These are phyloP conservation scores for Liopterus haemorrhoidalis DNA, from an alignment of 2,888 invertebrate genomes.

Conservation along the genomic window DNA sequence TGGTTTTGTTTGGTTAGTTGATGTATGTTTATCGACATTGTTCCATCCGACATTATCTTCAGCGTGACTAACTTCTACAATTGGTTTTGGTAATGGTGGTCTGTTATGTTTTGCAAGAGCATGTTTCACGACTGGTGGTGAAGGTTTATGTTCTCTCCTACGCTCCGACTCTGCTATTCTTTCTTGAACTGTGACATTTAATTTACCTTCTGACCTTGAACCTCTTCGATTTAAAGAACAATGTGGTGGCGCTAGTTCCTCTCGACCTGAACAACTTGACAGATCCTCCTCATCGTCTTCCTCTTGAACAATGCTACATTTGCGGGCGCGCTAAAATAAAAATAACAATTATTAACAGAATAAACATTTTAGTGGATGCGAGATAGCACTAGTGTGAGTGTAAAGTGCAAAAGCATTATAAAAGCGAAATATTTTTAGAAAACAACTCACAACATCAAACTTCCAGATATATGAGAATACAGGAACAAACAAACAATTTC, in stretches of 20 bases:
- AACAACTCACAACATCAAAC: too few relatives aligned
- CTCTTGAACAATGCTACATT: constrained; percentile 87
- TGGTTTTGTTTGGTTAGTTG: constrained; percentile 34
- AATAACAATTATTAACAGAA: constrained; percentile 18
- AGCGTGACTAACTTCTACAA: too few relatives aligned
- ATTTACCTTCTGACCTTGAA: constrained; percentile 72
- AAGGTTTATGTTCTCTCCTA: constrained; percentile 52
- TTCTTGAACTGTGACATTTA: constrained; percentile 65
- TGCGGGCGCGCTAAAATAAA: constrained; percentile 61
- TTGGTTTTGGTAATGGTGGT: constrained; percentile 29
- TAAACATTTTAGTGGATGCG: too few relatives aligned
- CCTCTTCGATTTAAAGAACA: constrained; percentile 60
- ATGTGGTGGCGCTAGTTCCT: constrained; percentile 49
- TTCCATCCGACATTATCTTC: constrained; percentile 15
- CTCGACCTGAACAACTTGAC: constrained; percentile 53
- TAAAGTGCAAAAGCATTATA: too few relatives aligned
- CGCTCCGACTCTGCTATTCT: constrained; percentile 52
- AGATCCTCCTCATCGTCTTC: constrained; percentile 87
- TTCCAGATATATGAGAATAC: too few relatives aligned
- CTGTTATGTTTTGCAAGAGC: constrained; percentile 10
- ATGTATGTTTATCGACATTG: constrained; percentile 10
- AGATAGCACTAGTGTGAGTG: too few relatives aligned
- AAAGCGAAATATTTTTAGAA: too few relatives aligned
- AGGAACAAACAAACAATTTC: too few relatives aligned
- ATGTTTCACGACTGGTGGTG: constrained; percentile 22